phyloP scores from a whole-genome alignment of 2,888 invertebrate species.

The Drosophila imparisetae region DNA sequence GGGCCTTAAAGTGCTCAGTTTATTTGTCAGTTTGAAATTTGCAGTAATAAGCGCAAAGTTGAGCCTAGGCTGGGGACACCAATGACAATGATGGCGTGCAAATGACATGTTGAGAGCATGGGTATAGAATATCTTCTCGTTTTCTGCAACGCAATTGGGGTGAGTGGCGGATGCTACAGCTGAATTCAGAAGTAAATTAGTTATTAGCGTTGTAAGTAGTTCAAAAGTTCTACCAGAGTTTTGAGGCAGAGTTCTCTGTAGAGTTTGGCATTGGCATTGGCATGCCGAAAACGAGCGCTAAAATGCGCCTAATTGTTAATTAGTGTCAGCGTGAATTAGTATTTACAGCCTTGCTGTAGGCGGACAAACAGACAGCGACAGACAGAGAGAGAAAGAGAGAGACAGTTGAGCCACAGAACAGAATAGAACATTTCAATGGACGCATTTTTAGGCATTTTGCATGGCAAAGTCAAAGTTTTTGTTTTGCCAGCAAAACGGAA shows the following conservation, averaged over 20 bases:
- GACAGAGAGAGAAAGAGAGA: background rate
- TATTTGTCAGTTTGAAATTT: slow-evolving; percentile 79
- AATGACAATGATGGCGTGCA: slow-evolving; percentile 27
- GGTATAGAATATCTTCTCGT: background rate
- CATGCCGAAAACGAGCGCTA: slow-evolving; percentile 62
- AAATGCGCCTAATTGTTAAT: slow-evolving; percentile 82
- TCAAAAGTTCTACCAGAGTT: slow-evolving; percentile 62
- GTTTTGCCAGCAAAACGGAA: slow-evolving; percentile 59
- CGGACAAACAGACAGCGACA: slow-evolving; percentile 9
- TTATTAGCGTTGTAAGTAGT: slow-evolving; percentile 81
- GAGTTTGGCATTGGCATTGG: slow-evolving; percentile 43
- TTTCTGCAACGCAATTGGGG: background rate
- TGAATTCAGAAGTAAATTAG: slow-evolving; percentile 74
- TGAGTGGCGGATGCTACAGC: slow-evolving; percentile 5
- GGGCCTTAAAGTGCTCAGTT: slow-evolving; percentile 68
- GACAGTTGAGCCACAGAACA: slow-evolving; percentile 1
- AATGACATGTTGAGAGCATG: slow-evolving; percentile 43
- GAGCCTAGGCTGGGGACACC: slow-evolving; percentile 67
- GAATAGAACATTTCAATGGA: slow-evolving; percentile 53
- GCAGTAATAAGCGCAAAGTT: slow-evolving; percentile 69
- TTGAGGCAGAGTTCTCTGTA: slow-evolving; percentile 33
- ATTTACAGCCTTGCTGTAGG: slow-evolving; percentile 56
- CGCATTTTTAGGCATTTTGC: slow-evolving; percentile 71
- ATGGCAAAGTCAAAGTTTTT: slow-evolving; percentile 59
- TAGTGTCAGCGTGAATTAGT: slow-evolving; percentile 78